Conservation (phyloP, 92 coral and sea anemone species). For the Pocillopora meandrina region DNA sequence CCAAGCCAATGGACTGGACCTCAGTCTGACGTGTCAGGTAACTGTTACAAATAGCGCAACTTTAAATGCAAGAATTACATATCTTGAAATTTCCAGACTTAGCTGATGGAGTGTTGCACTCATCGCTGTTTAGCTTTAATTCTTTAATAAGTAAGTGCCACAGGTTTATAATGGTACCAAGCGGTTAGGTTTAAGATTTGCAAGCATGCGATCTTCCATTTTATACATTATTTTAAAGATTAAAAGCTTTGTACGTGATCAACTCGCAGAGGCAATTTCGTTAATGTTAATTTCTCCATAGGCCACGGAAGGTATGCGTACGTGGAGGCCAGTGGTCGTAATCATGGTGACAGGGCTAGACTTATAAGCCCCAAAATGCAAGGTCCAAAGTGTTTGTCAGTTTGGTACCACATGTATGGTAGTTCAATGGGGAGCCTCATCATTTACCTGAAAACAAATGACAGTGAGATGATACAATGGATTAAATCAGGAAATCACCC, state of each 20-base stretch:
- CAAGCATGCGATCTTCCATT: background rate
- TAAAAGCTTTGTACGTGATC: background rate
- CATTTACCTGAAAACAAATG: conserved; percentile 32
- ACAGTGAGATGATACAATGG: conserved; percentile 36
- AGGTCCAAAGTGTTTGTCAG: conserved; percentile 25
- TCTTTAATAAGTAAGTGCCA: background rate
- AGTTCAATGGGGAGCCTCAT: conserved; percentile 37
- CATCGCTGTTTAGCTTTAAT: too few species aligned
- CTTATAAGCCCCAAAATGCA: conserved; percentile 26
- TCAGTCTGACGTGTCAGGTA: conserved; percentile 34
- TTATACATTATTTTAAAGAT: too few species aligned
- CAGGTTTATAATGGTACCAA: too few species aligned
- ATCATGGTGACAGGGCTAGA: conserved; percentile 39
- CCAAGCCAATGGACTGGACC: conserved; percentile 24
- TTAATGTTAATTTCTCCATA: background rate
- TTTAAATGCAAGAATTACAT: background rate
- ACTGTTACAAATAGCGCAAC: background rate
- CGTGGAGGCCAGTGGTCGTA: conserved; percentile 28
- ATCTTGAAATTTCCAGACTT: too few species aligned
- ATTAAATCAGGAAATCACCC: conserved; percentile 35
- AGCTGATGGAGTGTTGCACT: too few species aligned
- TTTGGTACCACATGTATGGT: conserved; percentile 46
- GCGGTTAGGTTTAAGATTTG: background rate
- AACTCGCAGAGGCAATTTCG: background rate
- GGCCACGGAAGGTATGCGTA: conserved; percentile 38